These are phyloP conservation scores for Aphidius colemani DNA, from an alignment of 2,888 invertebrate species.

Conservation along the genomic window DNA sequence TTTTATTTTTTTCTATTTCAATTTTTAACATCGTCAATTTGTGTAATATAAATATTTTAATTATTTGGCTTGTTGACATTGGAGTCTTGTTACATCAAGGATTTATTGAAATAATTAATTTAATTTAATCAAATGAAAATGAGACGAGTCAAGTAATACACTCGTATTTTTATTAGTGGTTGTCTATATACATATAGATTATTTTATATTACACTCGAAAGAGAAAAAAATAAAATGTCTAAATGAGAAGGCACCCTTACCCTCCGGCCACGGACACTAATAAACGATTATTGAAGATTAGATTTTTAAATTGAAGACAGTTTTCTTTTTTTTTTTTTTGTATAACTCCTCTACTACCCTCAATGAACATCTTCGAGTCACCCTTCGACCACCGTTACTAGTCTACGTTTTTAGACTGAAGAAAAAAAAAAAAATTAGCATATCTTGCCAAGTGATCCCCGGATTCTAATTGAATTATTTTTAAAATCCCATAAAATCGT, in stretches of 20 bases:
- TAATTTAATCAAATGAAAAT: slow-evolving; percentile 58
- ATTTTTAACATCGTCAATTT: too few relatives aligned
- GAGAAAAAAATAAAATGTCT: not conserved
- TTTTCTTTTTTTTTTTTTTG: slow-evolving; percentile 28
- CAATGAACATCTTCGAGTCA: slow-evolving; percentile 3
- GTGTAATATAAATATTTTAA: slow-evolving; percentile 27
- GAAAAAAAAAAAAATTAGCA: slow-evolving; percentile 52
- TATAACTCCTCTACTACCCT: slow-evolving; percentile 14
- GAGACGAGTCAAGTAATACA: slow-evolving; percentile 39
- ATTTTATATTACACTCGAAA: slow-evolving; percentile 3
- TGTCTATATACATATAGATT: too few relatives aligned
- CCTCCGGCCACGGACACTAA: slow-evolving; percentile 34
- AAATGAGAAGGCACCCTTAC: slow-evolving; percentile 33
- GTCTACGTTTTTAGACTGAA: slow-evolving; percentile 27
- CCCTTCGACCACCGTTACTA: slow-evolving; percentile 33
- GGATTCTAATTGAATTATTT: slow-evolving; percentile 60
- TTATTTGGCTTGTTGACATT: slow-evolving; percentile 55
- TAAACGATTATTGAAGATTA: slow-evolving; percentile 60
- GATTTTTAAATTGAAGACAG: slow-evolving; percentile 60
- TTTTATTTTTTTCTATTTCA: not conserved
- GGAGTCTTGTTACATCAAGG: slow-evolving; percentile 41
- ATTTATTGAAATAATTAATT: slow-evolving; percentile 60
- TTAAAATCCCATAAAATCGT: slow-evolving; percentile 61
- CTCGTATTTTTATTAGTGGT: slow-evolving; percentile 2
- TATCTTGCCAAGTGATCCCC: slow-evolving; percentile 59